Conservation (phyloP, 2,888 invertebrate genomes). For the Sminthurinus aureus region DNA sequence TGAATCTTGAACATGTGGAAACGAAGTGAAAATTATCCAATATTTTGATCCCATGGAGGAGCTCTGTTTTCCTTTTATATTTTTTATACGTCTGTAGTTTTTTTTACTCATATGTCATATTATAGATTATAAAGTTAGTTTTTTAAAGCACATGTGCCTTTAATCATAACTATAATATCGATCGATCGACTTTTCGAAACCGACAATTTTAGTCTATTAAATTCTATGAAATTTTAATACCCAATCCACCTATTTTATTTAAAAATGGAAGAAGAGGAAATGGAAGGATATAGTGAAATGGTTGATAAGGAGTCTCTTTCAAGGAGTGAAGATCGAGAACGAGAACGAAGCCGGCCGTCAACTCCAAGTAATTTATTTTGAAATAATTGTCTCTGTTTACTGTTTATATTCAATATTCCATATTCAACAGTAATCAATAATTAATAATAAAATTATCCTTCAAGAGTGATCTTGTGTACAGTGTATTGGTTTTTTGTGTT, state of each 20-base stretch:
- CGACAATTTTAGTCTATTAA: neutral
- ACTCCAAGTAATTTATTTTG: conserved; percentile 53
- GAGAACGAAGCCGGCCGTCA: conserved; percentile 52
- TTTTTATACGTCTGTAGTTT: too few relatives aligned
- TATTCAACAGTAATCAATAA: neutral
- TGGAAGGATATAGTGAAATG: conserved; percentile 23
- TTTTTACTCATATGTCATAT: neutral
- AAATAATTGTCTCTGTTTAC: neutral
- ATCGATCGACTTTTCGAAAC: too few relatives aligned
- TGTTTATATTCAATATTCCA: neutral
- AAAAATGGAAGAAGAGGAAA: conserved; percentile 31
- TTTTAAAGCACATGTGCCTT: neutral
- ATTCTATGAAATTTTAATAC: neutral
- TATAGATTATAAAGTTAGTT: too few relatives aligned
- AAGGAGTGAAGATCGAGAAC: conserved; percentile 31
- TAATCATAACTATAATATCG: neutral
- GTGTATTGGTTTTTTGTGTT: too few relatives aligned
- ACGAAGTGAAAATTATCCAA: too few relatives aligned
- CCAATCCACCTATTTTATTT: neutral
- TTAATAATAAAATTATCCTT: neutral
- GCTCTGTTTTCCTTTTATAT: too few relatives aligned
- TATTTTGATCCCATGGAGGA: too few relatives aligned
- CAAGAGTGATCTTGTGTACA: too few relatives aligned
- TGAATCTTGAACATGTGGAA: too few relatives aligned
- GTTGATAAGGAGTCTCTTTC: too few relatives aligned